Evolutionary conservation across 2,888 invertebrate species (phyloP).

Genomic region (Slavum lentiscoides): DNA sequence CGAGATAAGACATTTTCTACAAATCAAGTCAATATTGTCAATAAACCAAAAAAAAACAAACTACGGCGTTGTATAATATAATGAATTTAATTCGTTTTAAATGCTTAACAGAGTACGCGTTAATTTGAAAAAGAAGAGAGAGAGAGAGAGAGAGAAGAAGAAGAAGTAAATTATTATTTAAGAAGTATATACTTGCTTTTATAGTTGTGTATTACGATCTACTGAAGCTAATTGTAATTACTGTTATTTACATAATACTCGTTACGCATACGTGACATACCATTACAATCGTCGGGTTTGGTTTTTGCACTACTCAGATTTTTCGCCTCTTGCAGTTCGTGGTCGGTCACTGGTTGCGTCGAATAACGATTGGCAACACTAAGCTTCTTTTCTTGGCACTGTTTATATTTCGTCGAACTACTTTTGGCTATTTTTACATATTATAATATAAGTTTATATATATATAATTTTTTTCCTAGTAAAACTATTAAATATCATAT

Average conservation of each 20-base stretch:
- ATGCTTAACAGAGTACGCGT: constrained; percentile 5
- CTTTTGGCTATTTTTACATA: constrained; percentile 48
- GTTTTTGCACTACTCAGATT: constrained; percentile 38
- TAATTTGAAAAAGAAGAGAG: constrained; percentile 10
- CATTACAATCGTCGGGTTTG: constrained; percentile 38
- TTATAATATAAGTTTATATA: neutral
- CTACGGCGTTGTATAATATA: constrained; percentile 2
- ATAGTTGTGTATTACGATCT: constrained; percentile 13
- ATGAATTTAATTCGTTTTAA: constrained; percentile 12
- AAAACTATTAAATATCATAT: constrained; percentile 47
- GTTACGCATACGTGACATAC: constrained; percentile 35
- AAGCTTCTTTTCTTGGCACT: constrained; percentile 50
- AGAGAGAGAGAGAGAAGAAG: neutral
- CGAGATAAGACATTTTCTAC: neutral
- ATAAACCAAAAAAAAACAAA: constrained; percentile 15
- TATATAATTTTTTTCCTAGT: constrained; percentile 15
- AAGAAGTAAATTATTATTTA: constrained; percentile 16
- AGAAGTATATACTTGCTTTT: constrained; percentile 4
- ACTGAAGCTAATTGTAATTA: constrained; percentile 38
- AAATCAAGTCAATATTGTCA: neutral
- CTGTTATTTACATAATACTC: constrained; percentile 41
- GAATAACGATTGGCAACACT: constrained; percentile 64
- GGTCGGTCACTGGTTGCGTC: constrained; percentile 73
- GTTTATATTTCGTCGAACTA: constrained; percentile 32
- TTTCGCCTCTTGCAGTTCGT: constrained; percentile 62